Evolutionary conservation across 2,888 invertebrate species (phyloP), one percentile per base, ranked within the genome.

Genomic region (Drosophila tanythrix): DNA sequence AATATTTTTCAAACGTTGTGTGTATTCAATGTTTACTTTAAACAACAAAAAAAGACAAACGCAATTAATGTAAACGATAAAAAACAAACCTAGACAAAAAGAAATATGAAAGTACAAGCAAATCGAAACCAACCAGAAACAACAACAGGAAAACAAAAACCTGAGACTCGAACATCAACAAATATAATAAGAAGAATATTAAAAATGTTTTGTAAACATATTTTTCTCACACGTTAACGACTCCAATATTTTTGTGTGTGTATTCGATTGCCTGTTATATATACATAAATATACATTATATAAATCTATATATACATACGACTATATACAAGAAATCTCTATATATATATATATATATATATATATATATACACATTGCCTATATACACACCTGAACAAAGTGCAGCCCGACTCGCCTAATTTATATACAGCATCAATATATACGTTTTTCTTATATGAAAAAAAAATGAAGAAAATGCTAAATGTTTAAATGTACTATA

Each of bases 201-300:
- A 55, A 63, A 35, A 59, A 64, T 70, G 79, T 84, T 70, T 81
- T 78, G 70, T 74, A 67, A 60, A 73, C 72, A 68, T 66, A 74
- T 81, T 69, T 76, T 70, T 71, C 81, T 85, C 83, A 78, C 70
- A 77, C 75, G 46, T 68, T 70, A 80, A 74, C 57, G 68, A 89
- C 87, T 83, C 76, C 60, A 79, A 84, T 81, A 87, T 86, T 77
- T 82, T 74, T 83, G 69, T 81, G 68, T 76, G 79, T 76, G 71
- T 84, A 70, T 72, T 33, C 55, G 48, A 68, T 78, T 66, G 76
- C 66, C 76, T 88, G 88, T 83, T 83, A 85, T 82, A 82, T 85
- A 74, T 81, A 83, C 68, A 82, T 70, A 73, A 55, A 74, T 65
- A 70, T 88, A 79, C 65, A 79, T 55, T 68, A 72, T 70, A 76